Evolutionary conservation across 92 coral and sea anemone genomes (phyloP), one percentile per base, ranked within the genome.

Genomic region (Bergia puertoricense): DNA sequence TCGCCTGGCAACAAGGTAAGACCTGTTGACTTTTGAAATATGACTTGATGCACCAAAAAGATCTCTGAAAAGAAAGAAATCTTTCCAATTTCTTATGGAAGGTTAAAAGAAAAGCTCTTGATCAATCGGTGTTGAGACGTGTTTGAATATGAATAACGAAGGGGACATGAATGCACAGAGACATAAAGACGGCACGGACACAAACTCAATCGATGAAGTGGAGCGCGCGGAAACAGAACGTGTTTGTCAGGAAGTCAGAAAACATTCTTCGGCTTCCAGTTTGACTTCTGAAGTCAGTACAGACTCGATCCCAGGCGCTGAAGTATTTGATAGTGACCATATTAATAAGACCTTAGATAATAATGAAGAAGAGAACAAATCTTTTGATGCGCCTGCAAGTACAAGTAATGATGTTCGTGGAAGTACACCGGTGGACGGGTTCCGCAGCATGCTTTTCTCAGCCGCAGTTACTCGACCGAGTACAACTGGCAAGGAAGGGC

Each of bases 1-100:
- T 84, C 87, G 87, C 87, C 16, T 71, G 79, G 87, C 87, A 84
- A 84, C 87, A 84, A 72, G 54, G 46, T 16, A 23, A 67, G 62
- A 38, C 5, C 62, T 79, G 48, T 74, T 84, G 68, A 71, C 79
- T 84, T 74, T 71, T 72, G 65, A 83, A 15, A 14, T 48, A 6
- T 46, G 51, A 10, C 51, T 46, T 46, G 51, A 46, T 46, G 85
- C 85, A 67, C 6, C 40, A 1, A 50, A 59, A 62, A 38, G 46
- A 23, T 39, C 85, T 4, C 11, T 22, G 10, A 38, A 16, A 68
- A 43, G 6, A 2, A n/a, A 43, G 44, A 23, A 22, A 45, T 16
- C 43, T n/a, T 20, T 30, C n/a, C 40, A 4, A 56, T 56, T 72
- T 84, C 13, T 45, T 14, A 11, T 8, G 73, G 48, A 82, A 84